Evolutionary conservation across 2,797 vertebrate genomes (phyloP), one percentile per base, ranked within the genome.

Genomic region (Peromyscus aztecus): DNA sequence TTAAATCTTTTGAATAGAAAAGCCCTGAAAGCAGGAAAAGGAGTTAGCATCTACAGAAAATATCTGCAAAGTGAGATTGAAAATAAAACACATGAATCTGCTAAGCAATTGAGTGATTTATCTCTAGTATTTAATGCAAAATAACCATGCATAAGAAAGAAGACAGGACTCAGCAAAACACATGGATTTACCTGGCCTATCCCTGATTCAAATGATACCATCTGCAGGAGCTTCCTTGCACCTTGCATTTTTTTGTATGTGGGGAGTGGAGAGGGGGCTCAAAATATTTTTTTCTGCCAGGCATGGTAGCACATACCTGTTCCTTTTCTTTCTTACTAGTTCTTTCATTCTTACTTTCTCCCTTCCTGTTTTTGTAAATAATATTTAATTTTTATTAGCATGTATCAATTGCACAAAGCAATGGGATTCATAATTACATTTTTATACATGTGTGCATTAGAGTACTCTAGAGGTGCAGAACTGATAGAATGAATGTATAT

Each of bases 1-100:
- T 96, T 71, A 93, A 89, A 76, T 89, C 3, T 84, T 90, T 90
- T 78, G 37, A 84, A 57, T 13, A 84, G 6, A 91, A 95, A 95
- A 94, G 43, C 1, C 0, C 7, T 40, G 92, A 87, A 95, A 82
- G 24, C 40, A 85, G 2, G 6, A 52, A 95, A 87, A 31, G 17
- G 31, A n/a, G 27, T 78, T 86, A 46, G 14, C 23, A 65, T 24
- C 7, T 85, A 24, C 88, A 91, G 5, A 86, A 94, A 77, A 16
- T 69, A 92, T 88, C 29, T 94, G 43, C 27, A 81, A 93, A 81
- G 31, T 10, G 88, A 37, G 34, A 65, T 84, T 43, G 2, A 90
- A 96, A 85, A 93, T 75, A 92, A 94, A 94, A 88, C 86, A 12
- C 2, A 67, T 24, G 23, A 46, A 31, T 84, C 59, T 88, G 1